Evolutionary conservation across 2,113 vertebrate genomes (phyloP), one percentile per base, ranked within the genome.

Genomic region (Xyliphius kryptos): DNA sequence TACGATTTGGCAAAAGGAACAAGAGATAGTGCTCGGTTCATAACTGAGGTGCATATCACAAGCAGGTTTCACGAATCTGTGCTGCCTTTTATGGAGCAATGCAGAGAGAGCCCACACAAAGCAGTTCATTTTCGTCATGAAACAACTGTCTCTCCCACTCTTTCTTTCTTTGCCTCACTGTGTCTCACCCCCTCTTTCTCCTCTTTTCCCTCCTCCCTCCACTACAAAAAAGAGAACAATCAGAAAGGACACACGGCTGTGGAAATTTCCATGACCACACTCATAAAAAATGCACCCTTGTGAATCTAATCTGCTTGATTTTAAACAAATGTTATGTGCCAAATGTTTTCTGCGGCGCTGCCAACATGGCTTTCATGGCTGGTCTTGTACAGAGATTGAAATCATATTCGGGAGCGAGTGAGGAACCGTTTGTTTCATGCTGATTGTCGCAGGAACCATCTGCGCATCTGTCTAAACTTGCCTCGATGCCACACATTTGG

Each of bases 391-490:
- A 13, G 44, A 61, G 72, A 72, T 72, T 69, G 56, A 67, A 44
- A 72, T 74, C 62, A 49, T 57, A 66, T 21, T 49, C 17, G 36
- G 46, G 58, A 65, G 56, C 16, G 43, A 65, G n/a, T 51, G 46
- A 56, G 46, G 61, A 65, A 56, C 50, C 51, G 44, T 61, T 64
- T 51, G 37, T 44, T 58, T 58, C 67, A 58, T 67, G 71, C 67
- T 63, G 71, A 55, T 32, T 60, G 67, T 72, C 76, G 59, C 65
- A 63, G 71, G 40, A 73, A 57, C 51, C 14, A 70, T 47, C 54
- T 40, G 38, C n/a, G 50, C 67, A 69, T 77, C 54, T 41, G 77
- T 70, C 74, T 60, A 72, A 82, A 81, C 86, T 62, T 88, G 84
- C 72, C 77, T 61, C 1, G 67, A 71, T 80, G 76, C 63, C 77